Conservation (phyloP, 2,797 vertebrate species). For the Amphiprion clarkii region DNA sequence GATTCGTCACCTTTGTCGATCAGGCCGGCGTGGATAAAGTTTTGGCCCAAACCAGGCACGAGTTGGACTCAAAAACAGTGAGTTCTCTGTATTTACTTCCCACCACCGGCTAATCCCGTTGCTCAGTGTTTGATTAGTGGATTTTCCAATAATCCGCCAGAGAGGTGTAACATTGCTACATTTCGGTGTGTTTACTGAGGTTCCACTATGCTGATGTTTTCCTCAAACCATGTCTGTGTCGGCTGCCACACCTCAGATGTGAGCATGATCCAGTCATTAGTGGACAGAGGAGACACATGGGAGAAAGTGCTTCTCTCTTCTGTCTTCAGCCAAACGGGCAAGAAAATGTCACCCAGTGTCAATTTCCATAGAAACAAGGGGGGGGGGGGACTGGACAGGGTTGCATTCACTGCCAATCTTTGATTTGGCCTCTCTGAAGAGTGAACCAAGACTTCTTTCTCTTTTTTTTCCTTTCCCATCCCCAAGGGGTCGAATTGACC, state of each 20-base stretch:
- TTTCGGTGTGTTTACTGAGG: constrained; percentile 58
- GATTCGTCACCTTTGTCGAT: constrained; percentile 98
- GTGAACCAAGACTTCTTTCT: constrained; percentile 53
- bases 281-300: constrained; percentile 52
- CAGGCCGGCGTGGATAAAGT: constrained; percentile 99
- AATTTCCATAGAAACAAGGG: constrained; percentile 84
- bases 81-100: constrained; percentile 84
- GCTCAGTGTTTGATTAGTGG: constrained; percentile 72
- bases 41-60: constrained; percentile 96
- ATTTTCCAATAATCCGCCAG: constrained; percentile 68
- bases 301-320: constrained; percentile 63
- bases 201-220: constrained; percentile 38
- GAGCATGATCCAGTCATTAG: constrained; percentile 43
- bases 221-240: constrained; percentile 38
- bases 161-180: constrained; percentile 68
- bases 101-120: constrained; percentile 68
- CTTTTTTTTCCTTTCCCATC: constrained; percentile 39
- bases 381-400: constrained; percentile 59
- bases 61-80: constrained; percentile 99
- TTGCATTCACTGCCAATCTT: constrained; percentile 70
- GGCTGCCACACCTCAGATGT: constrained; percentile 29
- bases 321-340: constrained; percentile 71
- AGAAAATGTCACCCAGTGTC: constrained; percentile 82
- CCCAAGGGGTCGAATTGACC: constrained; percentile 61
- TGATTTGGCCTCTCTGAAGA: constrained; percentile 73